Evolutionary conservation across 2,113 vertebrate genomes (phyloP).

Genomic region (Verasper variegatus): DNA sequence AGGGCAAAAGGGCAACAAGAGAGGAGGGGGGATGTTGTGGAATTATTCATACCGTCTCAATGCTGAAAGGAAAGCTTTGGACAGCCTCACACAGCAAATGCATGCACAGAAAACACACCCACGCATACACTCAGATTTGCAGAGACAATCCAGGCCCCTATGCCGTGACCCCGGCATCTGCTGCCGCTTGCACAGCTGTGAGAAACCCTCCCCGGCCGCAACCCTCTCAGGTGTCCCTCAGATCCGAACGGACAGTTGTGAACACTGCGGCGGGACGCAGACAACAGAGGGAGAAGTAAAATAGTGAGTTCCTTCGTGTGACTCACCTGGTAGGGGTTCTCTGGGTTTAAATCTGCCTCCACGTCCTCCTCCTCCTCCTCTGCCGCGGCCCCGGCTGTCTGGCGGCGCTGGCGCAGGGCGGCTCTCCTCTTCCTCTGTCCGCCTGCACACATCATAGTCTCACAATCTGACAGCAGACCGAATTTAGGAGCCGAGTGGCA

Average conservation of each 20-base stretch:
- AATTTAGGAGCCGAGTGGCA: slow-evolving; percentile 49
- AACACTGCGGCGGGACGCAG: neutral
- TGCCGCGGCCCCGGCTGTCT: slow-evolving; percentile 69
- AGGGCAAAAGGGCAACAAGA: slow-evolving; percentile 36
- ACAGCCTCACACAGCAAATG: slow-evolving; percentile 48
- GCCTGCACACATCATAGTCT: slow-evolving; percentile 78
- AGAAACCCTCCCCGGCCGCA: slow-evolving; percentile 41
- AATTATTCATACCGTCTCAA: slow-evolving; percentile 73
- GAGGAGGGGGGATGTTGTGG: slow-evolving; percentile 32
- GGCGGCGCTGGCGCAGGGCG: slow-evolving; percentile 79
- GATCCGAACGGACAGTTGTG: slow-evolving; percentile 65
- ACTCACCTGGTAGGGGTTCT: slow-evolving; percentile 93
- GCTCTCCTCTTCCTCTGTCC: slow-evolving; percentile 87
- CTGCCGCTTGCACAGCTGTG: slow-evolving; percentile 70
- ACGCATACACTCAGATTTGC: slow-evolving; percentile 65
- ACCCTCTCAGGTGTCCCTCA: slow-evolving; percentile 48
- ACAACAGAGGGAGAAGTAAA: neutral
- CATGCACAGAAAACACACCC: slow-evolving; percentile 48
- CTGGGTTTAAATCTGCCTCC: slow-evolving; percentile 84
- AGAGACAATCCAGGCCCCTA: slow-evolving; percentile 64
- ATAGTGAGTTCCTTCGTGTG: slow-evolving; percentile 25
- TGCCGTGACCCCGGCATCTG: slow-evolving; percentile 79
- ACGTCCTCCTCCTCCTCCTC: slow-evolving; percentile 71
- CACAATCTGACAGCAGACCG: slow-evolving; percentile 56
- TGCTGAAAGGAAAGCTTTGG: slow-evolving; percentile 73